Base-by-base conservation (phyloP, 2,113 vertebrate genomes). In the Pollimyrus isidori region DNA sequence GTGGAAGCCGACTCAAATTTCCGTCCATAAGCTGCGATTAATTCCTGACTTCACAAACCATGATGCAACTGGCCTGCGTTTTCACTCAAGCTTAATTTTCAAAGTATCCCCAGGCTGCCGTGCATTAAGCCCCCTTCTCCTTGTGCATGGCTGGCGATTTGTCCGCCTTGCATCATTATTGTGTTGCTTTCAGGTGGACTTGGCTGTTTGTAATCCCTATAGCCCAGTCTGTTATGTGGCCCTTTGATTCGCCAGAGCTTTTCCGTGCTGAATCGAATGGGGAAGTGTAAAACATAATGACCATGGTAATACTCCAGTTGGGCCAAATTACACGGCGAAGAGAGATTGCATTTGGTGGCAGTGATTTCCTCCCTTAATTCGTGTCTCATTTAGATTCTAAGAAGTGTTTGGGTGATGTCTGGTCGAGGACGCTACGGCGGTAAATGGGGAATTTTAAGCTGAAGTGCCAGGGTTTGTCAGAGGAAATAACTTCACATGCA, bases 261-360 rank as follows among this genome's bases (percentile, higher is more conserved):
- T 42, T 19, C 53, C 86, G 7, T 62, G n/a, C 89, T 76, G 62
- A 23, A 52, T 39, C 88, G 39, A 85, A 89, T 50, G 46, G 49
- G 45, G 26, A 50, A 88, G 65, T n/a, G 69, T 65, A 86, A 89
- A 65, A 86, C 85, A 86, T 84, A 89, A 88, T 90, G 65, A 84
- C 76, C 86, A 87, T 90, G 88, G 46, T 92, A 90, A 91, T 90
- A 88, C 52, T 88, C 88, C 90, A 87, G 62, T 52, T 76, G 39
- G 73, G 83, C 56, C 48, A 35, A 62, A 89, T 85, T 87, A 90
- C 88, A 90, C 35, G 50, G 83, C 62, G 15, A 35, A 46, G 42
- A 48, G 49, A 35, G 84, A 80, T 53, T 73, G 85, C 56, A 52
- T 88, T 15, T 89, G 17, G 87, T 39, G 53, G 30, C 50, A 30